Evolutionary conservation across 35 echinoderm and acorn worm genomes (phyloP), one percentile per base, ranked within the genome.

Genomic region (Heliocidaris tuberculata): DNA sequence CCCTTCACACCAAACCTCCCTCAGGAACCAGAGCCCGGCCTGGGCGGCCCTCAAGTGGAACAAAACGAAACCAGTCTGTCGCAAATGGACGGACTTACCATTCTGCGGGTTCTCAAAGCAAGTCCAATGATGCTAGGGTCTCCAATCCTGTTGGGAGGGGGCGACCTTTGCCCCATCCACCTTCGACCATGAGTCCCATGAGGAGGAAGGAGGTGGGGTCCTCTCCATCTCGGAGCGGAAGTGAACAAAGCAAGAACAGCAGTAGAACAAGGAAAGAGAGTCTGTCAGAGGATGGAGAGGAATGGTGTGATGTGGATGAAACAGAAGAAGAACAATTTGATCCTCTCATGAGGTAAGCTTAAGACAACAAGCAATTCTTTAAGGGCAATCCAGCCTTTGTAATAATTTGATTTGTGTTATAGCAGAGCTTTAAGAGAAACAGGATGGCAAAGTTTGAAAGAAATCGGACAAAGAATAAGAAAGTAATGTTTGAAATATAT

Each of bases 241-340:
- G 92, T 21, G 30, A 92, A 86, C 48, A 71, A 31, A 90, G 49
- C 59, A 95, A 70, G 85, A 85, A 21, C 29, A 85, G 86, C 35
- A 78, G 78, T 16, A 61, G 42, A 85, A 30, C 35, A 12, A 86
- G 87, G 32, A 95, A 90, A 90, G 54, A 60, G 42, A 88, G 88
- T 19, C 56, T 71, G 13, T 59, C 85, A 15, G 96, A 97, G 32
- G 96, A 97, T 13, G 95, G 94, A 71, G 98, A 99, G 59, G 96
- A 96, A 49, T 99, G 98, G 98, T 96, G 97, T 95, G 98, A 99
- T 94, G 85, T 99, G 52, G 98, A 97, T 94, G 98, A 98, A 49
- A 95, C 89, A 86, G 96, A 99, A n/a, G 98, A 96, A 32, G 95
- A 92, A 50, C 87, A 94, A 29, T 96, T 96, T 90, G 97, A 99